phyloP scores from a whole-genome alignment of 1,140 invertebrate genomes.

The Halesus radiatus region DNA sequence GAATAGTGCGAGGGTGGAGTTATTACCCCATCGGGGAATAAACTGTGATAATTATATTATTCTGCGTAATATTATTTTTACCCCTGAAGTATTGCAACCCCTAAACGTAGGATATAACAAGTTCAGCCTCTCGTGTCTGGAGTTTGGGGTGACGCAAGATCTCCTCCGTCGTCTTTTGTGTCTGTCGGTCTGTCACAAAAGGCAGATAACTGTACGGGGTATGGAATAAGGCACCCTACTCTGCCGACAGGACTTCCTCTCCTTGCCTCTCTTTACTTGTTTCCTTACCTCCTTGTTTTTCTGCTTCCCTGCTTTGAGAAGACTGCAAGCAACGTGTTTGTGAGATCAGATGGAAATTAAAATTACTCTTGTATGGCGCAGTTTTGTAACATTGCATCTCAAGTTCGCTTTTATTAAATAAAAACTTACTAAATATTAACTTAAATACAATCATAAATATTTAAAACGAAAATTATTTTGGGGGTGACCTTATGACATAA shows the following conservation, averaged over 20 bases:
- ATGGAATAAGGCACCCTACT: conserved; percentile 9
- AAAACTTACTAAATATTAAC: too few relatives aligned
- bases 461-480: too few relatives aligned
- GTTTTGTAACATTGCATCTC: too few relatives aligned
- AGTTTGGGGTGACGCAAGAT: conserved; percentile 3
- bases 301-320: background rate
- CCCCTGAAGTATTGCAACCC: background rate
- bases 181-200: conserved; percentile 26
- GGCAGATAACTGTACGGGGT: conserved; percentile 11
- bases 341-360: too few relatives aligned
- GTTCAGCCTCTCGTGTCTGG: conserved; percentile 4
- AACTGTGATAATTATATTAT: background rate
- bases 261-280: background rate
- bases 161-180: background rate
- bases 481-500: too few relatives aligned
- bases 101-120: background rate
- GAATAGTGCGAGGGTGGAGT: background rate
- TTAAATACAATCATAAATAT: too few relatives aligned
- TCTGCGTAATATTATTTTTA: background rate
- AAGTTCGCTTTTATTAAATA: too few relatives aligned
- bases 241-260: conserved; percentile 8
- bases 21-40: conserved; percentile 12
- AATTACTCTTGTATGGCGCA: too few relatives aligned
- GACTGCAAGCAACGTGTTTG: conserved; percentile 1
- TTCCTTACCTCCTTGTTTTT: too few relatives aligned